phyloP scores from a whole-genome alignment of 2,888 invertebrate genomes.

The Camptogramma bilineatum region DNA sequence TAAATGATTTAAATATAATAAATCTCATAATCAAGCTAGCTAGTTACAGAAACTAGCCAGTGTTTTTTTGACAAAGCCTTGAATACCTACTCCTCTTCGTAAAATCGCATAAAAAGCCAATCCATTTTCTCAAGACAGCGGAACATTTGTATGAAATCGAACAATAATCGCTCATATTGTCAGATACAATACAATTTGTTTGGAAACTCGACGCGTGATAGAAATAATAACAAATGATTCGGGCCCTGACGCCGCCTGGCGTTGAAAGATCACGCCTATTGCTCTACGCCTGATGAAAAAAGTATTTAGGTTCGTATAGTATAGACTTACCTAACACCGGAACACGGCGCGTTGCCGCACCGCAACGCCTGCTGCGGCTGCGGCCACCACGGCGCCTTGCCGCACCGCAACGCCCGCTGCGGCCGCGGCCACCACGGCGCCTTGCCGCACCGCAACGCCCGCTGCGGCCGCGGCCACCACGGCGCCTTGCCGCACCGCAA shows the following conservation, averaged over 20 bases:
- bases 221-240: slow-evolving; percentile 86
- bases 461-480: no score
- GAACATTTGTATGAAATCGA: slow-evolving; percentile 78
- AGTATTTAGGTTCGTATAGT: slow-evolving; percentile 9
- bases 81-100: neutral
- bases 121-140: slow-evolving; percentile 48
- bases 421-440: no score
- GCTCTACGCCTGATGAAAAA: slow-evolving; percentile 82
- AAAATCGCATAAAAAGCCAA: slow-evolving; percentile 28
- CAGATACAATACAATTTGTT: slow-evolving; percentile 85
- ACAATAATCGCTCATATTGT: slow-evolving; percentile 85
- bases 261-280: slow-evolving; percentile 85
- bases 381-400: no score
- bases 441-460: no score
- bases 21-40: no score
- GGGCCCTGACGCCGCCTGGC: slow-evolving; percentile 84
- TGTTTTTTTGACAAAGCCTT: no score
- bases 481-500: no score
- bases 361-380: no score
- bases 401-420: no score
- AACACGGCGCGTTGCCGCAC: no score
- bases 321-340: neutral
- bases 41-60: no score
- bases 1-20: no score
- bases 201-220: slow-evolving; percentile 82